Conservation (phyloP, 2,797 vertebrate species). For the Vireo griseus region DNA sequence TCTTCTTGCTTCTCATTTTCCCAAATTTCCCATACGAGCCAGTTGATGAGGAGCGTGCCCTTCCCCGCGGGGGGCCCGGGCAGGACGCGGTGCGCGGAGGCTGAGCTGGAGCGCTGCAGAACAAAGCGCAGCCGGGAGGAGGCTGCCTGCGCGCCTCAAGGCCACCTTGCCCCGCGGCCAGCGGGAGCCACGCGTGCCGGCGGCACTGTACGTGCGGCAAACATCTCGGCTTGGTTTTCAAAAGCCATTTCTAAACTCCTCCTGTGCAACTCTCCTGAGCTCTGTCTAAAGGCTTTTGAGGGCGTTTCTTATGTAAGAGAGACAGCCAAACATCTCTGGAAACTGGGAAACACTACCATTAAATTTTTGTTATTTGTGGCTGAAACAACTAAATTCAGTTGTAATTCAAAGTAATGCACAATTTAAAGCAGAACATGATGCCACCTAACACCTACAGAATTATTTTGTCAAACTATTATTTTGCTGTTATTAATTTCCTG, state of each 20-base stretch:
- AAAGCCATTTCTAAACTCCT: background rate
- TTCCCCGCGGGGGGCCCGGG: accelerated
- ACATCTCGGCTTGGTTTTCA: accelerated
- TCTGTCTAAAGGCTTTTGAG: background rate
- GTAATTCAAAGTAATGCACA: background rate
- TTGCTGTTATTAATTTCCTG: background rate
- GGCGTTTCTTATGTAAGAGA: background rate
- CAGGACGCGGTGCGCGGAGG: accelerated
- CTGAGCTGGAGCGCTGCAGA: background rate
- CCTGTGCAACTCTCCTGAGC: too few relatives aligned
- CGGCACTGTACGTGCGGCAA: background rate
- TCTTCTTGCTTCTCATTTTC: background rate
- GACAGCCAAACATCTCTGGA: background rate
- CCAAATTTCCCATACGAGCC: background rate
- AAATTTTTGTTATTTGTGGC: background rate
- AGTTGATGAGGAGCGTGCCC: accelerated
- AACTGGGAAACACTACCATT: background rate
- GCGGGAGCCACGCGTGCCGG: accelerated
- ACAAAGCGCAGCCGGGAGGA: accelerated
- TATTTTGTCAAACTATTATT: background rate
- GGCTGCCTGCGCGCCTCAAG: accelerated
- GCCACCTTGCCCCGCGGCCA: accelerated
- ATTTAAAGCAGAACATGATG: background rate
- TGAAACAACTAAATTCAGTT: background rate
- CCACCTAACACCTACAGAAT: background rate